A percentile compares a stretch with the other conserved stretches of the same genome.
phyloP scores from a whole-genome alignment of 2,113 vertebrate genomes.

The Pogonocichla stellata region DNA sequence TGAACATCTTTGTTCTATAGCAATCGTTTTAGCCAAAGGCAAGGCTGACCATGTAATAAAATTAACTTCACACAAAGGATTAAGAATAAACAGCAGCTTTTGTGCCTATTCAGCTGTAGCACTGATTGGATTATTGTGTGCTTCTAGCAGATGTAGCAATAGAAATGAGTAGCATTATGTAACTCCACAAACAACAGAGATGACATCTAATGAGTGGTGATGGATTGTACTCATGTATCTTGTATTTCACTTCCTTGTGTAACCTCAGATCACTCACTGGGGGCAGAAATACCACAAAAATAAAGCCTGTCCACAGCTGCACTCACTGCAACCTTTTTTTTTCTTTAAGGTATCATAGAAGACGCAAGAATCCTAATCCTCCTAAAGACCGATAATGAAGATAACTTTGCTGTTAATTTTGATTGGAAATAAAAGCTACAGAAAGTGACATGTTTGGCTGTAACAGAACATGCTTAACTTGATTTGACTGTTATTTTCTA shows the following conservation, averaged over 20 bases:
- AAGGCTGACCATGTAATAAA: not conserved
- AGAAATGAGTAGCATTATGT: not conserved
- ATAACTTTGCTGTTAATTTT: not conserved
- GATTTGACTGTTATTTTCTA: not conserved
- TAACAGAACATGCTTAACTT: not conserved
- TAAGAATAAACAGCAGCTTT: not conserved
- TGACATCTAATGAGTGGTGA: not conserved
- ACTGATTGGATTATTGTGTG: not conserved
- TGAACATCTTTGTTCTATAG: not conserved
- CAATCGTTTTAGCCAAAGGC: not conserved
- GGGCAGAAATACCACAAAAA: not conserved
- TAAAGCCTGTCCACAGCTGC: not conserved
- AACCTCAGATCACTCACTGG: not conserved
- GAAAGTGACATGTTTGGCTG: not conserved
- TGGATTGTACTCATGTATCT: not conserved
- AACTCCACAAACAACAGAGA: not conserved
- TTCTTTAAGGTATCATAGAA: slow-evolving; percentile 64
- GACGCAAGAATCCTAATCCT: slow-evolving; percentile 67
- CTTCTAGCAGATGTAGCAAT: not conserved
- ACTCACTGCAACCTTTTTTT: not conserved
- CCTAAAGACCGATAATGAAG: slow-evolving; percentile 60
- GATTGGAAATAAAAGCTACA: slow-evolving; percentile 11
- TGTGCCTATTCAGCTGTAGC: not conserved
- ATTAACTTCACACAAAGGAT: slow-evolving; percentile 6
- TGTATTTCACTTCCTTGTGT: not conserved